These are phyloP conservation scores for Monochamus alternatus DNA, from an alignment of 2,888 invertebrate genomes.

Conservation along the genomic window DNA sequence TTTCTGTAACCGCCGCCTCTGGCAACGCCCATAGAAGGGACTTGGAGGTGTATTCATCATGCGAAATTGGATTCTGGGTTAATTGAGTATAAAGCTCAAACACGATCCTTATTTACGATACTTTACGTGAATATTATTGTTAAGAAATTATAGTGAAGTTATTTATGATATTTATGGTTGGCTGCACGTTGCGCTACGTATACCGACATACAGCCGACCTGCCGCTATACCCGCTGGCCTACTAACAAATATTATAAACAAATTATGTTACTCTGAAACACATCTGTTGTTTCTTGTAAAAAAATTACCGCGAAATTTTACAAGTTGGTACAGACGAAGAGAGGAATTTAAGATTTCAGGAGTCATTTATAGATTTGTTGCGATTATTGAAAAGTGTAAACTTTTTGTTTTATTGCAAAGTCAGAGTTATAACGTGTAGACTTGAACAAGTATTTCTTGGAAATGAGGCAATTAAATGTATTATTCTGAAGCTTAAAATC, in stretches of 20 bases:
- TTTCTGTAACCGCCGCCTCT: conserved; percentile 5
- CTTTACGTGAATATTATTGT: conserved; percentile 49
- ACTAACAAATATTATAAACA: not conserved
- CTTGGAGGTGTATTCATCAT: conserved; percentile 42
- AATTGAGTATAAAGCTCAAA: conserved; percentile 47
- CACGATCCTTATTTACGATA: conserved; percentile 52
- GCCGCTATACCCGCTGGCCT: conserved; percentile 5
- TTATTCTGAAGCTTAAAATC: too few species aligned
- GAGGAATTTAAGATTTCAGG: too few species aligned
- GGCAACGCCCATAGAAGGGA: conserved; percentile 40
- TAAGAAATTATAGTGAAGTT: conserved; percentile 47
- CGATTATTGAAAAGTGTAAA: too few species aligned
- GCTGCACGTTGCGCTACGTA: conserved; percentile 37
- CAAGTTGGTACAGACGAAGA: too few species aligned
- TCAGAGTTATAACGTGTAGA: too few species aligned
- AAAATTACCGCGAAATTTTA: too few species aligned
- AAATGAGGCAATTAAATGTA: too few species aligned
- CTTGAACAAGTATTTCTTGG: too few species aligned
- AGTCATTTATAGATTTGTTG: too few species aligned
- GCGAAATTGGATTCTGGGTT: conserved; percentile 50
- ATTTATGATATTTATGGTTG: conserved; percentile 48
- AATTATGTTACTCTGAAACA: not conserved
- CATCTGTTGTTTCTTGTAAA: too few species aligned
- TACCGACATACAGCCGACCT: conserved; percentile 7
- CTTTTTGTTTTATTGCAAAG: too few species aligned